Evolutionary conservation across 2,113 vertebrate species (phyloP), one percentile per base, ranked within the genome.

Genomic region (Oceanodroma tethys): DNA sequence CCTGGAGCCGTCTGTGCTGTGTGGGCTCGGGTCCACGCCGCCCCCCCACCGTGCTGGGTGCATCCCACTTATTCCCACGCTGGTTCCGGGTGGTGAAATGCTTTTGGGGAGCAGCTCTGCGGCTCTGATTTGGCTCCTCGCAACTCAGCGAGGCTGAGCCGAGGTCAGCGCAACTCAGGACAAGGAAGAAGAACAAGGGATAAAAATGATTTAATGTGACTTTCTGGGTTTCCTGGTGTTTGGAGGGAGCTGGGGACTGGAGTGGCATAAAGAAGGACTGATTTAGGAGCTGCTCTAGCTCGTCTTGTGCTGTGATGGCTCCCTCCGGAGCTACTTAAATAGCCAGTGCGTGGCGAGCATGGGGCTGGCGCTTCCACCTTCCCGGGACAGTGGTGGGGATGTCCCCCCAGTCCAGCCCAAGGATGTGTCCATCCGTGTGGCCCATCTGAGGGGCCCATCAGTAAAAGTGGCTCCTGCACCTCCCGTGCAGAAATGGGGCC

Each of bases 1-100:
- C 21, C 58, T 2, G 1, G 58, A 45, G 62, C 23, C 1, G 2
- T 5, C 56, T 30, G 45, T 47, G 71, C 48, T 0, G 1, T 0
- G 1, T 7, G 81, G 43, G 62, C 21, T 63, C 1, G 1, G 60
- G 36, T 63, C 75, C 42, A 3, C 1, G 0, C 11, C 52, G 7
- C 11, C 23, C 52, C 58, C 23, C 1, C 3, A 0, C 23, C 6
- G 1, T 8, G 19, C 53, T 50, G 90, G 63, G 1, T 30, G n/a
- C 23, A 11, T 88, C 85, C 60, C 75, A 30, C 29, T 55, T 16
- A 1, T 34, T 50, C 42, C 70, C 40, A 21, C 3, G 0, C 32
- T 6, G 38, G 27, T 14, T 42, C 34, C 10, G 30, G 47, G 10
- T 4, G 13, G 4, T 16, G 19, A 67, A 26, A n/a, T 20, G 2